Percentiles rank a stretch among this genome's conserved stretches.
These are phyloP conservation scores for Lacerta bilineata DNA, from an alignment of 2,797 vertebrate species.

Conservation along the genomic window DNA sequence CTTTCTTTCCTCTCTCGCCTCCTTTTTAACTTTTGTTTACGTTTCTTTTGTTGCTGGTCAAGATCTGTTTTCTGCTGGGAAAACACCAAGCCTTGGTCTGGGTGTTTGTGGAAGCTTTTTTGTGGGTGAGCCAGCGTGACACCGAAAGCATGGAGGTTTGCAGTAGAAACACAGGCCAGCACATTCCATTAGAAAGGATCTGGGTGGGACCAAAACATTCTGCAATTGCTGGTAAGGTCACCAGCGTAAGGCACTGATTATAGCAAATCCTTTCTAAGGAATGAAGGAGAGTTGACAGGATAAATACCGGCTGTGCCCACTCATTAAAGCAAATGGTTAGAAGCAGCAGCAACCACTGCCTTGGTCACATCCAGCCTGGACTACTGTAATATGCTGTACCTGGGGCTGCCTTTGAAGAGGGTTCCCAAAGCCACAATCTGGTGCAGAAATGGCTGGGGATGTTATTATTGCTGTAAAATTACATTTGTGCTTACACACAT, in stretches of 20 bases:
- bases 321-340: no score
- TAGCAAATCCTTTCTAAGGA: not conserved
- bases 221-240: not conserved
- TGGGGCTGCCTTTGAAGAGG: no score
- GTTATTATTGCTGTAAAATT: no score
- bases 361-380: no score
- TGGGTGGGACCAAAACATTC: not conserved
- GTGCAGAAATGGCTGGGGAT: no score
- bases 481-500: no score
- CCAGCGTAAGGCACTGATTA: not conserved
- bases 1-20: no score
- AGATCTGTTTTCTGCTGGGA: not conserved
- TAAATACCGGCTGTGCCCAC: not conserved
- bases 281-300: not conserved
- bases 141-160: not conserved
- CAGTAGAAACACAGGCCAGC: conserved; percentile 23
- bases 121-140: not conserved
- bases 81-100: not conserved
- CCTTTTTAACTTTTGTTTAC: not conserved
- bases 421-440: no score
- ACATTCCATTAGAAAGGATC: not conserved
- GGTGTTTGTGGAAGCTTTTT: not conserved
- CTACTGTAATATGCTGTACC: no score
- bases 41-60: not conserved
- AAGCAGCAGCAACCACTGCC: no score